These are phyloP conservation scores for Geococcyx californianus DNA, from an alignment of 2,113 vertebrate species.

Conservation along the genomic window DNA sequence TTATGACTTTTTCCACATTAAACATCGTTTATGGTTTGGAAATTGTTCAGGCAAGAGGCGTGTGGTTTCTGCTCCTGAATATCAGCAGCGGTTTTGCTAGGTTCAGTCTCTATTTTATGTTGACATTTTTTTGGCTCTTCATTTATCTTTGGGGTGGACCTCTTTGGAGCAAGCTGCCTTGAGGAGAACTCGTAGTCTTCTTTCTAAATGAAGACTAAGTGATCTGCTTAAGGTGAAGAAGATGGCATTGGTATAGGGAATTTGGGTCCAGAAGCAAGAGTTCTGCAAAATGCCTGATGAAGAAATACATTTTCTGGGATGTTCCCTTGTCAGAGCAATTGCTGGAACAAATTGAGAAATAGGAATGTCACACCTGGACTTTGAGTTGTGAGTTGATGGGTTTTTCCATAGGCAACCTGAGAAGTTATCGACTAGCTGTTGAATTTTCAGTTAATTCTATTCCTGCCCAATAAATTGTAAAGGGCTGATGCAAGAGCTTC, in stretches of 20 bases:
- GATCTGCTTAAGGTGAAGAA: not conserved
- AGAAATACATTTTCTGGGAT: slow-evolving; percentile 24
- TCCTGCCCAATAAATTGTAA: not conserved
- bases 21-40: slow-evolving; percentile 65
- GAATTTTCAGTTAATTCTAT: slow-evolving; percentile 14
- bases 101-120: slow-evolving; percentile 49
- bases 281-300: not conserved
- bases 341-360: slow-evolving; percentile 22
- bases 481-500: not conserved
- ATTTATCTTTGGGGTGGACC: slow-evolving; percentile 43
- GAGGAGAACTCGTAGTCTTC: not conserved
- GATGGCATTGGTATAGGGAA: not conserved
- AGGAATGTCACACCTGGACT: slow-evolving; percentile 44
- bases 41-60: slow-evolving; percentile 62
- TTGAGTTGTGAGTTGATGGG: not conserved
- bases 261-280: not conserved
- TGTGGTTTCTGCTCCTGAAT: slow-evolving; percentile 45
- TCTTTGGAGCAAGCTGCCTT: not conserved
- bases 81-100: slow-evolving; percentile 46
- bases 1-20: slow-evolving; percentile 68
- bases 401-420: slow-evolving; percentile 35
- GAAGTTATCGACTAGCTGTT: not conserved
- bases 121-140: slow-evolving; percentile 30
- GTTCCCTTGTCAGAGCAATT: not conserved
- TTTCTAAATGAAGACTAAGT: not conserved